Evolutionary conservation across 2,888 invertebrate genomes (phyloP), one percentile per base, ranked within the genome.

Genomic region (Drosophila barbarae): DNA sequence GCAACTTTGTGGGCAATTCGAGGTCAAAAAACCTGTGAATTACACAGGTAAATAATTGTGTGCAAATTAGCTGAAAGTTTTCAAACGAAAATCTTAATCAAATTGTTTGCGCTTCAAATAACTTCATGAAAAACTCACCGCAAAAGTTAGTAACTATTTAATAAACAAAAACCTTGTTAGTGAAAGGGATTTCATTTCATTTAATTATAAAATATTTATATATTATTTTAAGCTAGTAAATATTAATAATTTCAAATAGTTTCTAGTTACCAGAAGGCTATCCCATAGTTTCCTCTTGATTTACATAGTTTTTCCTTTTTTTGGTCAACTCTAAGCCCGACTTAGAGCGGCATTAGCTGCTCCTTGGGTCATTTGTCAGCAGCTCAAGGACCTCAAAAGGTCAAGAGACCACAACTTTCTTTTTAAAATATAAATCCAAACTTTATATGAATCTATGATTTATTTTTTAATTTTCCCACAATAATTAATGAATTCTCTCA

Each of bases 281-380:
- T 34, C 6, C 9, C 3, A 0, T 5, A 3, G 5, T 15, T 5
- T 2, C 28, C 18, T 18, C 35, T 35, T 9, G 5, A 18, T 54
- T 47, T 54, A 49, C 49, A 49, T 54, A 54, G 49, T 49, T 54
- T 15, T 2, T 3, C 15, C n/a, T 30, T 6, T 18, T 18, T 1
- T 18, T 13, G 15, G 1, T 1, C 13, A 10, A 9, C 34, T 5
- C 18, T 28, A 26, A 10, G 35, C 26, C 18, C 42, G 35, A 55
- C 57, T 76, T 65, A 64, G 53, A 51, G 53, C 6, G 21, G 55
- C 73, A 77, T 77, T 76, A 79, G 71, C 76, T 52, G 59, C 50
- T 53, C 74, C 63, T 64, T 75, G n/a, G 6, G 6, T 26, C 26
- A 26, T 26, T 26, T 26, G 26, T 26, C 26, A 26, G 7, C 26